Conservation (phyloP, 2,113 vertebrate species). For the Bubo scandiacus region DNA sequence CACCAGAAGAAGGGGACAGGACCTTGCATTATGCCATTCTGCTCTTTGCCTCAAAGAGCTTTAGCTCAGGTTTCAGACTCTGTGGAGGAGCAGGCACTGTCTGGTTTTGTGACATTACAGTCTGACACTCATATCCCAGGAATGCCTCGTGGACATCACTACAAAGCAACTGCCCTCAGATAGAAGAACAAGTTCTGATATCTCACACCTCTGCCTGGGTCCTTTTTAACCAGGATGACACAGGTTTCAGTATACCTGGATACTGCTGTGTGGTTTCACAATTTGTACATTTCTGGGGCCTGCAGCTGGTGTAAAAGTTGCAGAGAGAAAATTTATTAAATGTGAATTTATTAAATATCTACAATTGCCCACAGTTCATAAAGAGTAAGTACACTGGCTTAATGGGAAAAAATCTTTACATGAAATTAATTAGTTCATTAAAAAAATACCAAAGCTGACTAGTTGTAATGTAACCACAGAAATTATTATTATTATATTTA, state of each 20-base stretch:
- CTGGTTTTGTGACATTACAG: background rate
- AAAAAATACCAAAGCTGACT: background rate
- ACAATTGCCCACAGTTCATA: background rate
- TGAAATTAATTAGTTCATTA: background rate
- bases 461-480: background rate
- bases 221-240: background rate
- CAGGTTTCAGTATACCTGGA: background rate
- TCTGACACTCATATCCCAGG: background rate
- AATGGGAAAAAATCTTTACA: background rate
- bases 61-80: background rate
- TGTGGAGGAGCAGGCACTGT: too few relatives aligned
- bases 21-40: background rate
- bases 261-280: background rate
- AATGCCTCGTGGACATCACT: background rate
- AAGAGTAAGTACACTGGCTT: background rate
- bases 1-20: background rate
- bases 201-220: rapidly evolving
- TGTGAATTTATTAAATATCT: background rate
- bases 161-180: background rate
- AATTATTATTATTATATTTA: background rate
- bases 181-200: background rate
- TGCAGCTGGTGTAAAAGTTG: background rate
- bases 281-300: background rate
- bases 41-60: background rate
- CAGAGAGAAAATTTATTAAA: background rate